Base-by-base conservation (phyloP, 2,797 vertebrate genomes). In the Chiloscyllium punctatum region DNA sequence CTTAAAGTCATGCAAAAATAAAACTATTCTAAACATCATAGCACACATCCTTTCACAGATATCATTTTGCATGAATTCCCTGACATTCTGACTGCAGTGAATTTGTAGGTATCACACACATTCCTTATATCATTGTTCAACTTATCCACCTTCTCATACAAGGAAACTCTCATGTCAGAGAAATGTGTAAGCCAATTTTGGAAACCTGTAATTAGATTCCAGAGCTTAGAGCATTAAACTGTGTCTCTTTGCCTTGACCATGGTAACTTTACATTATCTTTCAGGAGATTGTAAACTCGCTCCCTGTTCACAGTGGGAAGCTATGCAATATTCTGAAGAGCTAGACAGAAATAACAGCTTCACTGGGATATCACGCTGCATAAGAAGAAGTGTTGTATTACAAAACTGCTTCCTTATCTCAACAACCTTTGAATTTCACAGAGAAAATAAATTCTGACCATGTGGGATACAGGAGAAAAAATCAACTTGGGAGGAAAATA, bases 311-410 rank as follows among this genome's bases (percentile, higher is more conserved):
- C 87, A 90, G 33, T n/a, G 25, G 87, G 87, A 30, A 90, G 33
- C 53, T 90, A 87, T 90, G 87, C 33, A 90, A 62, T 90, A 30
- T 3, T 62, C 53, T 90, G 87, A 90, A 62, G 87, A 90, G 62
- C 53, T 18, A 90, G 53, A 90, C 87, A 90, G 53, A 90, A 90
- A 30, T 90, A 57, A 66, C 27, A 90, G 53, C 13, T 90, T 90
- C 33, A 90, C 87, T 90, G 33, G 53, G 57, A 62, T 62, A 33
- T 90, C 87, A 90, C 87, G 62, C 53, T 90, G 87, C 87, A 90
- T 90, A 33, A 90, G 53, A 62, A 62, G 53, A 90, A n/a, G 30
- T 90, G 53, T 15, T 62, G n/a, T 30, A 62, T 90, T 62, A 90
- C 33, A 90, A 90, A 90, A 88, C 18, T 62, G 53, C 62, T 90